A percentile compares a stretch with the other conserved stretches of the same genome.
These are phyloP conservation scores for Chauna torquata DNA, from an alignment of 2,113 vertebrate genomes.

Conservation along the genomic window DNA sequence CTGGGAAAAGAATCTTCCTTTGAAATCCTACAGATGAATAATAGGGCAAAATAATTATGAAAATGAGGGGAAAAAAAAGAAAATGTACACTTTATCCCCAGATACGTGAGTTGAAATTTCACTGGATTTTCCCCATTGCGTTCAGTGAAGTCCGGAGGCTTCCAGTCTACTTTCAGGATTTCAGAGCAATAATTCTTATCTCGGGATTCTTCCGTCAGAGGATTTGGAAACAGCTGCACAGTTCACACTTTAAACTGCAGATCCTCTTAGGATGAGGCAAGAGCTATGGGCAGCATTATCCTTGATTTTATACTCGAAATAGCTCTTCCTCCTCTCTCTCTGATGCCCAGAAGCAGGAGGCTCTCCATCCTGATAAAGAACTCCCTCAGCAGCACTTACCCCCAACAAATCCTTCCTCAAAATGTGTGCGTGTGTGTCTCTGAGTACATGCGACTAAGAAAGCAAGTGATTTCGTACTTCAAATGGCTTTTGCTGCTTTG, in stretches of 20 bases:
- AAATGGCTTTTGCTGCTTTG: neutral
- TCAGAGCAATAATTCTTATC: conserved; percentile 8
- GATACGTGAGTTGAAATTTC: neutral
- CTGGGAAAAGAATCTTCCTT: neutral
- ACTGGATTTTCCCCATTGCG: neutral
- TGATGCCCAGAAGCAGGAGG: neutral
- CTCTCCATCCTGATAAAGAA: neutral
- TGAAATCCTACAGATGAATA: neutral
- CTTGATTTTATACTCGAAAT: neutral
- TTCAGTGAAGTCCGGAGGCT: neutral
- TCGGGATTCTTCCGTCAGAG: neutral
- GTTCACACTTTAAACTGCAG: neutral
- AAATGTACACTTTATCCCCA: neutral
- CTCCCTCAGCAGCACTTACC: neutral
- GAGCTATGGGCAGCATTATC: neutral
- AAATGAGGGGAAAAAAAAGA: neutral
- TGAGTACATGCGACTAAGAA: neutral
- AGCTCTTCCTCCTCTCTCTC: neutral
- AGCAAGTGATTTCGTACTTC: neutral
- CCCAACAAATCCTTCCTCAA: neutral
- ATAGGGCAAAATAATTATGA: neutral
- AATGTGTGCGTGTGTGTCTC: accelerated
- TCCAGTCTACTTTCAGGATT: neutral
- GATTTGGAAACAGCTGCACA: neutral
- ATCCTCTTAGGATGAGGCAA: neutral